These are phyloP conservation scores for Callipepla squamata DNA, from an alignment of 2,113 vertebrate genomes.

Conservation along the genomic window DNA sequence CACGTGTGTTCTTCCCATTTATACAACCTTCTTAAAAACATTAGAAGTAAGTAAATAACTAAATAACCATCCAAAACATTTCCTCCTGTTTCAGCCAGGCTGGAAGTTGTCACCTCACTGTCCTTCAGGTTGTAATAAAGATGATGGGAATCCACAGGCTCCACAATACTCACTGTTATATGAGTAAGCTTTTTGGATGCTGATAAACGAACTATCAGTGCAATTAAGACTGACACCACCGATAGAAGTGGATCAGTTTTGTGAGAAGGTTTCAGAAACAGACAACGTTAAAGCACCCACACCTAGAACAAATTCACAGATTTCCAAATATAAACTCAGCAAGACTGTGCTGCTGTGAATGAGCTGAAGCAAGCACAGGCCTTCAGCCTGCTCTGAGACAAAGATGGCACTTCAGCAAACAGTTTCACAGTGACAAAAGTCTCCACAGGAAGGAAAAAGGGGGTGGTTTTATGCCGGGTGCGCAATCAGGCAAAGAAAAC, in stretches of 20 bases:
- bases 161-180: not conserved
- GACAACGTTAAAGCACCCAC: not conserved
- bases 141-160: not conserved
- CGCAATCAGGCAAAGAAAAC: not conserved
- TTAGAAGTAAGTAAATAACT: not conserved
- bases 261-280: not conserved
- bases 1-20: not conserved
- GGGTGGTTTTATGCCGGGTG: not conserved
- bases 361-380: not conserved
- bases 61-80: not conserved
- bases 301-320: not conserved
- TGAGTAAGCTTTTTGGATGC: not conserved
- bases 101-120: not conserved
- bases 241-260: not conserved
- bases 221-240: not conserved
- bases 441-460: not conserved
- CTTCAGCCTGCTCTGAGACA: not conserved
- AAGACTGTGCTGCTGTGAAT: not conserved
- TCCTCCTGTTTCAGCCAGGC: not conserved
- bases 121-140: not conserved
- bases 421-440: not conserved
- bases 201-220: not conserved
- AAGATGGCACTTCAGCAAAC: not conserved
- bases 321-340: not conserved
- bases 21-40: not conserved